Evolutionary conservation across 2,113 vertebrate species (phyloP).

Genomic region (Meles meles): DNA sequence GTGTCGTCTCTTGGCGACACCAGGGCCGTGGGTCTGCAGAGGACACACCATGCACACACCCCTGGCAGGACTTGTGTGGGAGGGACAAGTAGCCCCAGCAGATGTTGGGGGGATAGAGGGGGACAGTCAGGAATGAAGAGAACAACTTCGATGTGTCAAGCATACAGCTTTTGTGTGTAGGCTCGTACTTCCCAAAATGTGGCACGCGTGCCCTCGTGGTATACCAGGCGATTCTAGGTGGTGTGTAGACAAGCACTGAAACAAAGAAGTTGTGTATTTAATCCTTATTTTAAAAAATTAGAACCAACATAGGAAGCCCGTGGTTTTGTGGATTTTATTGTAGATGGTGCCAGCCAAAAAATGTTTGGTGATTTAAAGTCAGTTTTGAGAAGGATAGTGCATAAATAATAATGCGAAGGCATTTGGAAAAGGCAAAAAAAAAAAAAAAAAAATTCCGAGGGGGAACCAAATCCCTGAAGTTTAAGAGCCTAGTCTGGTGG

Average conservation of each 20-base stretch:
- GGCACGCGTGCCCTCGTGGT: fast-evolving
- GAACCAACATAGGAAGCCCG: background rate
- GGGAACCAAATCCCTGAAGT: background rate
- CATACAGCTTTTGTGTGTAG: background rate
- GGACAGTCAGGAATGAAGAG: no score
- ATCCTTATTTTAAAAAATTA: background rate
- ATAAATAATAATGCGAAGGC: background rate
- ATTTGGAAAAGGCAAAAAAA: background rate
- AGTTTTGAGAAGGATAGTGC: background rate
- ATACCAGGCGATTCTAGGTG: background rate
- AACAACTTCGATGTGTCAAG: background rate
- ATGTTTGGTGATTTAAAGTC: background rate
- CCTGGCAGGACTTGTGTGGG: background rate
- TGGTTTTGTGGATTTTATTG: background rate
- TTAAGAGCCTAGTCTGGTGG: background rate
- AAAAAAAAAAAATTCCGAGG: background rate
- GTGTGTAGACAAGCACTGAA: background rate
- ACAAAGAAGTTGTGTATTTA: background rate
- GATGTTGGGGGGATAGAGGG: fast-evolving
- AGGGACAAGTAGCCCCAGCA: background rate
- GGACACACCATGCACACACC: background rate
- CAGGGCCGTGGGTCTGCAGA: background rate
- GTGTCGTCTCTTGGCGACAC: background rate
- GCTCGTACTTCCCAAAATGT: background rate
- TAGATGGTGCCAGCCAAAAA: background rate